Base-by-base conservation (phyloP, 2,113 vertebrate species). In the Chauna torquata region DNA sequence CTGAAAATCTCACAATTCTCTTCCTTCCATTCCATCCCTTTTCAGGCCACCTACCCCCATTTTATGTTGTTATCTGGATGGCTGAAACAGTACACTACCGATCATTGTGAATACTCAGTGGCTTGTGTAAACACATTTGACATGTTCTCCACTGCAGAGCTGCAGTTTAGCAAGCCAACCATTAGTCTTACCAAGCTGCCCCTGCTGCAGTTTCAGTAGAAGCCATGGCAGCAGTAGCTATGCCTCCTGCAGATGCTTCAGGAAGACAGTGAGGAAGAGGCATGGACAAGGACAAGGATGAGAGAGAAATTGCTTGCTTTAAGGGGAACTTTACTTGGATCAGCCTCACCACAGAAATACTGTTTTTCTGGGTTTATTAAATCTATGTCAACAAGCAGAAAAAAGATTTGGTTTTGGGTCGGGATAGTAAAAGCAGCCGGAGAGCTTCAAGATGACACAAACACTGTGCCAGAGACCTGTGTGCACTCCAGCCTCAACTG, bases 101-200 rank as follows among this genome's bases (percentile, higher is more conserved):
- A 92, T 90, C 88, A 96, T 93, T 97, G 95, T 96, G 95, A 93
- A 94, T 92, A 96, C n/a, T 90, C 96, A 97, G 92, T 83, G 94
- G 96, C 88, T 96, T 95, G 93, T 96, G 85, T 94, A 96, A 97
- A 78, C 16, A 4, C 59, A 69, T 90, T 65, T 96, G 96, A 97
- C 92, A 50, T 3, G 50, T 52, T 86, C 92, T 90, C 85, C 2
- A 6, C 75, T 44, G 76, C 14, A 74, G 85, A 92, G 82, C 79
- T 92, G 87, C 82, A 70, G 88, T n/a, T 93, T 22, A 77, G 71
- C 58, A 77, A 90, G 84, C 74, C 83, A 91, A 49, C 45, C 82
- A 47, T 18, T 58, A 65, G 32, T 40, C 58, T 90, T 88, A 62
- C 0, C 4, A 4, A 96, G 83, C 83, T 91, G 64, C 22, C 40